These are phyloP conservation scores for Tetramorium parvispinum DNA, from an alignment of 1,140 invertebrate species.

Conservation along the genomic window DNA sequence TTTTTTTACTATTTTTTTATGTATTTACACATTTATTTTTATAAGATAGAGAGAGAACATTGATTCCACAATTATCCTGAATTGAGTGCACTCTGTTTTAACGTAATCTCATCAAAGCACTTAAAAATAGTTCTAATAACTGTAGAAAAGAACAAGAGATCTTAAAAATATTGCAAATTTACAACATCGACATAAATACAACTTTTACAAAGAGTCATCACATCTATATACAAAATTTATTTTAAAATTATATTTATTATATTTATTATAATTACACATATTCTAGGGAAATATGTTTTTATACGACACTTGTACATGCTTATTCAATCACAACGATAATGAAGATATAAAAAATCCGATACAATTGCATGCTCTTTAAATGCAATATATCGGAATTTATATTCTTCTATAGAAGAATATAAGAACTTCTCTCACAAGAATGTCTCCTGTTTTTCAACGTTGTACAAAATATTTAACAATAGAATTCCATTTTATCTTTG, in stretches of 20 bases:
- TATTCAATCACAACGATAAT: background rate
- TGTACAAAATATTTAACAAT: background rate
- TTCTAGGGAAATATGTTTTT: conserved; percentile 1
- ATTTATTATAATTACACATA: conserved; percentile 15
- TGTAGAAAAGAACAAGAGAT: background rate
- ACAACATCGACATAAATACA: background rate
- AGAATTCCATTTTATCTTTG: background rate
- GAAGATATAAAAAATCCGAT: background rate
- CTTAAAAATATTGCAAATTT: background rate
- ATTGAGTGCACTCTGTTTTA: background rate
- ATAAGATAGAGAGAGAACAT: background rate
- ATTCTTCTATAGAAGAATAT: background rate
- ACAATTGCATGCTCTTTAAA: background rate
- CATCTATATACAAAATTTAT: conserved; percentile 4
- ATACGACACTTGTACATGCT: background rate
- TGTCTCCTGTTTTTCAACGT: background rate
- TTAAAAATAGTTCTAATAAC: background rate
- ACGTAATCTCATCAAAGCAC: background rate
- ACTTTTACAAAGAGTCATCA: background rate
- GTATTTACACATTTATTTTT: conserved; percentile 10
- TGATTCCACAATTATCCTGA: background rate
- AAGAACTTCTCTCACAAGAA: background rate
- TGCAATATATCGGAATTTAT: conserved; percentile 18
- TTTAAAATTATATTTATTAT: background rate
- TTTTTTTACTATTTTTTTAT: conserved; percentile 3